A percentile compares a stretch with the other conserved stretches of the same genome.
These are phyloP conservation scores for Oncorhynchus kisutch DNA, from an alignment of 2,113 vertebrate genomes.

Conservation along the genomic window DNA sequence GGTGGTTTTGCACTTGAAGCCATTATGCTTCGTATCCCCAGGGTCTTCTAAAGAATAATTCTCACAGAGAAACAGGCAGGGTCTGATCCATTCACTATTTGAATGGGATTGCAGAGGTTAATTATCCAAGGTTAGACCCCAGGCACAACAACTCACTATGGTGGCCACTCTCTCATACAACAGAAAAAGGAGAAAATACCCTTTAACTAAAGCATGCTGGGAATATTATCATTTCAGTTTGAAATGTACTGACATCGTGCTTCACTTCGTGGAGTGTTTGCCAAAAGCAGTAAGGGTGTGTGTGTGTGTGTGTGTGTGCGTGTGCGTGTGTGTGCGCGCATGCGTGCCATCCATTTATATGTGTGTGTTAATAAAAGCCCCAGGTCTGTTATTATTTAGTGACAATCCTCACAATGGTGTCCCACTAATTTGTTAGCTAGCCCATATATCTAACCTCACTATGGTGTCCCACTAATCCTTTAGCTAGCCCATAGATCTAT, in stretches of 20 bases:
- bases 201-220: slow-evolving; percentile 44
- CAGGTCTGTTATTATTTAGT: slow-evolving; percentile 79
- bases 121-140: slow-evolving; percentile 62
- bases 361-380: slow-evolving; percentile 48
- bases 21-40: background rate
- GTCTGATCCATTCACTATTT: slow-evolving; percentile 34
- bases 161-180: slow-evolving; percentile 45
- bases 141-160: slow-evolving; percentile 60
- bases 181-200: slow-evolving; percentile 34
- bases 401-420: slow-evolving; percentile 63
- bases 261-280: slow-evolving; percentile 23
- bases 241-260: slow-evolving; percentile 25
- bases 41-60: background rate
- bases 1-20: background rate
- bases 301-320: background rate
- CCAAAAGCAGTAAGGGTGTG: background rate
- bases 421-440: slow-evolving; percentile 72
- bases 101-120: slow-evolving; percentile 59
- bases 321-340: background rate
- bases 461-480: too few relatives aligned
- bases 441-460: too few relatives aligned
- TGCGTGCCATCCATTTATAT: slow-evolving; percentile 18
- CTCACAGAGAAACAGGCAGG: slow-evolving; percentile 3
- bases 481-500: too few relatives aligned
- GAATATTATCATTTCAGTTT: slow-evolving; percentile 23